Base-by-base conservation (phyloP, 2,113 vertebrate genomes). In the Pheucticus melanocephalus region DNA sequence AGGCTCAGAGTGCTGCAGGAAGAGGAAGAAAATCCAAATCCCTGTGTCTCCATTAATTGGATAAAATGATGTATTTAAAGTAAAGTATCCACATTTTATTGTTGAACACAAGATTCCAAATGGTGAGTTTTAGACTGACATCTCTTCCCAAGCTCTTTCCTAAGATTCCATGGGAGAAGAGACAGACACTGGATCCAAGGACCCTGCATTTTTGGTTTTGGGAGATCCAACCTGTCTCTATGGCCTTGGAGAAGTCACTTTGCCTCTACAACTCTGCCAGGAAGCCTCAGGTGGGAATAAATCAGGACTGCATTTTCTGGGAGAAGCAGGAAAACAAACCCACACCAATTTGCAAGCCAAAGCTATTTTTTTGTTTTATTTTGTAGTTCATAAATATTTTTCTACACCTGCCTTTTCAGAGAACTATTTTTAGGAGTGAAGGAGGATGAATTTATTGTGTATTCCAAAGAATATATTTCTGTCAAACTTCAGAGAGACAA, bases 371-470 rank as follows among this genome's bases (percentile, higher is more conserved):
- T 92, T 28, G 22, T 22, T 86, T 83, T 40, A 53, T 33, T 77
- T 87, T 75, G 48, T 88, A 97, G 23, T 35, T 90, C 79, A 68
- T 37, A 84, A 94, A 56, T 97, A 96, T 97, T 98, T 98, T 98
- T 97, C 27, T 97, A 97, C 9, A 31, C 9, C 1, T 81, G 95
- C 65, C 93, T 92, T 95, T 92, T 60, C 51, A 70, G 50, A 75
- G 44, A 61, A 51, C 95, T 97, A 16, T 95, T 96, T 94, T 92
- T 57, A 82, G 92, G 76, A 90, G 71, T 30, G 69, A 39, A 72
- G 87, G 42, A 89, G 88, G 65, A 64, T 54, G 60, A 82, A 37
- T 68, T 33, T 53, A 35, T 56, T 82, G 53, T 63, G 44, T 37
- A 42, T 56, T 83, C 72, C 50, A 68, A n/a, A 64, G 83, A 15